A percentile compares a stretch with the other conserved stretches of the same genome.
These are phyloP conservation scores for Myodes glareolus DNA, from an alignment of 2,113 vertebrate genomes.

Conservation along the genomic window DNA sequence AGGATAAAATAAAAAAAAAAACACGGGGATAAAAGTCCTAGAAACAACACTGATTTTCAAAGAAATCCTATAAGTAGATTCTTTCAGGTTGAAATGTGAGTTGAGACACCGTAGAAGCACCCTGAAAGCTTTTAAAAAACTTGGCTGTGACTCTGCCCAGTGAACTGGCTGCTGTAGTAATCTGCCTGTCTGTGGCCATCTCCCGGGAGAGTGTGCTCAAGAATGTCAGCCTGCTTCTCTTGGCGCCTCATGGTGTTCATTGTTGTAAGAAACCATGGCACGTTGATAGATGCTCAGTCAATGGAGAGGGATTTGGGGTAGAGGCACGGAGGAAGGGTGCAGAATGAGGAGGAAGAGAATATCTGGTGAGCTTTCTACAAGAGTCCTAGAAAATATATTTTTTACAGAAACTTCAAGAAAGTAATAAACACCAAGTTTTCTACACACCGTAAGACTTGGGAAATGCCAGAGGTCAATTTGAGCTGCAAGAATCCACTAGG, in stretches of 20 bases:
- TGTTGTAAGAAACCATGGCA: constrained; percentile 22
- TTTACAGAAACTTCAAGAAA: constrained; percentile 56
- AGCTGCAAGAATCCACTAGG: not conserved
- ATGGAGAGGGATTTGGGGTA: not conserved
- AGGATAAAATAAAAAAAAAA: too few species aligned
- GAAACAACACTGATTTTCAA: constrained; percentile 36
- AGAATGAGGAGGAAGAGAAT: not conserved
- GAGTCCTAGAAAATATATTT: not conserved
- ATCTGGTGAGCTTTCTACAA: not conserved
- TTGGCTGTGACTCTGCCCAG: not conserved
- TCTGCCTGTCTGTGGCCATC: constrained; percentile 2
- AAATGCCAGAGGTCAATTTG: not conserved
- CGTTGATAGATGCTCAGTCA: not conserved
- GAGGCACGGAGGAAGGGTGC: not conserved
- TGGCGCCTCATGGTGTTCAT: not conserved
- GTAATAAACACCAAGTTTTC: constrained; percentile 21
- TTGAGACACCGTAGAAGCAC: not conserved
- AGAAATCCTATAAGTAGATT: not conserved
- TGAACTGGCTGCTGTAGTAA: not conserved
- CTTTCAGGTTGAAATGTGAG: constrained; percentile 49
- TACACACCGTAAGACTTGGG: not conserved
- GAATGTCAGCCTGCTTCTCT: constrained; percentile 10
- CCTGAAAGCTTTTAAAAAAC: constrained; percentile 15
- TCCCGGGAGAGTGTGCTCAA: not conserved
- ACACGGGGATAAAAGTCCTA: not conserved